Percentiles rank a stretch among this genome's conserved stretches.
Conservation (phyloP, 2,888 invertebrate genomes). For the Trichacis sp. region DNA sequence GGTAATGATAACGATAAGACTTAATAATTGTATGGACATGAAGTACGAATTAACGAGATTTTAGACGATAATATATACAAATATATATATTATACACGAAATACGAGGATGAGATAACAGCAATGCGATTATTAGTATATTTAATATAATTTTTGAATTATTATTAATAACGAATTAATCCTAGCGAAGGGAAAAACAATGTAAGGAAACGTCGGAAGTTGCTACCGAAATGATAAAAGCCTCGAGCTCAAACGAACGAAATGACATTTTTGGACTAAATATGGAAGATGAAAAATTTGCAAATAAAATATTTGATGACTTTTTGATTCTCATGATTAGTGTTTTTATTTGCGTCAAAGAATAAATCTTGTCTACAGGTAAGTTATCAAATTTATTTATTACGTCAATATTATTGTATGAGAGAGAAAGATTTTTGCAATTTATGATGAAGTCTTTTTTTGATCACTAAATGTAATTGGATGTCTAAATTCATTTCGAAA, state of each 20-base stretch:
- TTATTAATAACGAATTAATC: slow-evolving; percentile 46
- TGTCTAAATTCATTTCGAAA: too few relatives aligned
- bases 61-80: slow-evolving; percentile 53
- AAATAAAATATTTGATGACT: slow-evolving; percentile 8
- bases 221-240: slow-evolving; percentile 4
- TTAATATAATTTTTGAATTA: slow-evolving; percentile 56
- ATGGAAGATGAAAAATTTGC: slow-evolving; percentile 15
- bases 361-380: too few relatives aligned
- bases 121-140: slow-evolving; percentile 54
- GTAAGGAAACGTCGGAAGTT: neutral
- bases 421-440: too few relatives aligned
- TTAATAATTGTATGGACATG: slow-evolving; percentile 52
- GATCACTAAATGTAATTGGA: too few relatives aligned
- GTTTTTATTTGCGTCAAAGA: too few relatives aligned
- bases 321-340: slow-evolving; percentile 3
- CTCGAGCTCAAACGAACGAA: slow-evolving; percentile 15
- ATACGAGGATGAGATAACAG: slow-evolving; percentile 49
- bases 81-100: slow-evolving; percentile 43
- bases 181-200: slow-evolving; percentile 29
- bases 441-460: too few relatives aligned
- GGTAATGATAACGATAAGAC: slow-evolving; percentile 54
- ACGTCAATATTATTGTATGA: too few relatives aligned
- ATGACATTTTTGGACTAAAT: slow-evolving; percentile 6
- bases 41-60: slow-evolving; percentile 54
- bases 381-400: neutral